phyloP scores from a whole-genome alignment of 37 sponge, comb jelly and placozoan species.

The Petrosia ficiformis region DNA sequence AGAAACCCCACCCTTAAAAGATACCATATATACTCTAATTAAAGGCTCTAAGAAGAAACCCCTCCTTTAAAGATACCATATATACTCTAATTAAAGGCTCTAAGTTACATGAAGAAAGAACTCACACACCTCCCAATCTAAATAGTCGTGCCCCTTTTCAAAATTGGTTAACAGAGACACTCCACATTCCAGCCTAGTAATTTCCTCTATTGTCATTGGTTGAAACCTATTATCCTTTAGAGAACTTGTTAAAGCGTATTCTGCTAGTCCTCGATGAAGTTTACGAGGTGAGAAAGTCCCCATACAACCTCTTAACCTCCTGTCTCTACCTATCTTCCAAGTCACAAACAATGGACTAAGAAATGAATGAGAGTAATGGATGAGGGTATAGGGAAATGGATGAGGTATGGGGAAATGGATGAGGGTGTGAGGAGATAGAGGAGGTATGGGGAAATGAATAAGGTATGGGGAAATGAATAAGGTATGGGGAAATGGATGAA shows the following conservation, averaged over 20 bases:
- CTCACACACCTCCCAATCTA: slow-evolving; percentile 92
- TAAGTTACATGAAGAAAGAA: no score
- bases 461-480: no score
- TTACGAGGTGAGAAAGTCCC: slow-evolving; percentile 89
- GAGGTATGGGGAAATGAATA: no score
- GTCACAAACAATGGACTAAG: slow-evolving; percentile 97
- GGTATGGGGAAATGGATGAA: no score
- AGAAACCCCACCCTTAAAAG: no score
- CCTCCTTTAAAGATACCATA: no score
- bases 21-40: no score
- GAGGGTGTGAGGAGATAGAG: no score
- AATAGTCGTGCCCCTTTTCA: slow-evolving; percentile 67
- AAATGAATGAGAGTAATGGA: no score
- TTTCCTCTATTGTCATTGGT: slow-evolving; percentile 75
- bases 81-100: no score
- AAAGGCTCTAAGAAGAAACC: no score
- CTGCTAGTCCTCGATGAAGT: slow-evolving; percentile 87
- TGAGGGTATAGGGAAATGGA: neutral
- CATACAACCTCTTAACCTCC: slow-evolving; percentile 92
- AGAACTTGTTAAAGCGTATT: slow-evolving; percentile 91
- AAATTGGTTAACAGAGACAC: slow-evolving; percentile 93
- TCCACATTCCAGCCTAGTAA: slow-evolving; percentile 79
- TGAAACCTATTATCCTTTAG: slow-evolving; percentile 92
- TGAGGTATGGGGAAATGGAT: no score
- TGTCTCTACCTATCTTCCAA: slow-evolving; percentile 84